A percentile compares a stretch with the other conserved stretches of the same genome.
Conservation (phyloP, 2,113 vertebrate species). For the Phaethon lepturus region DNA sequence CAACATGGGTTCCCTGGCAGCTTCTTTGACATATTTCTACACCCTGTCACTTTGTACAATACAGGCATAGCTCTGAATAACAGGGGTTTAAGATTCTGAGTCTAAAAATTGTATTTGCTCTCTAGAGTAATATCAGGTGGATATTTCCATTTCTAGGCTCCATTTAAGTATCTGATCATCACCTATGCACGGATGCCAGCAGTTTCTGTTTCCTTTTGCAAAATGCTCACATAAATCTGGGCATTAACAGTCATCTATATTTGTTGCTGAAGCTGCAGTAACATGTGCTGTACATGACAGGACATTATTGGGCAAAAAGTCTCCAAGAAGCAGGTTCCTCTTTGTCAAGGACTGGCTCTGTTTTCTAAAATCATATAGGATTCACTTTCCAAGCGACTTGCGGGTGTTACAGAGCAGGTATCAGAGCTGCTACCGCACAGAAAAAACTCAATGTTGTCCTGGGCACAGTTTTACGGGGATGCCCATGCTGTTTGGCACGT, state of each 20-base stretch:
- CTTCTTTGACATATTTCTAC: background rate
- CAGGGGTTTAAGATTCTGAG: background rate
- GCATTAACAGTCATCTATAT: background rate
- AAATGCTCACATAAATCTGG: background rate
- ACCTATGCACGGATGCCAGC: background rate
- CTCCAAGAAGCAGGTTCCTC: background rate
- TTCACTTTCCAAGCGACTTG: background rate
- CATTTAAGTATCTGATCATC: background rate
- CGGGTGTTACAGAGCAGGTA: background rate
- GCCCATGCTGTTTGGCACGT: background rate
- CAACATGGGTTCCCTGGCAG: background rate
- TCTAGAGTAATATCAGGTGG: background rate
- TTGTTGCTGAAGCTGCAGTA: background rate
- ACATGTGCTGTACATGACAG: background rate
- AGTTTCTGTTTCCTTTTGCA: conserved; percentile 21
- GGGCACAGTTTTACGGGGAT: background rate
- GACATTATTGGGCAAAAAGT: background rate
- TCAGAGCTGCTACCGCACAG: background rate
- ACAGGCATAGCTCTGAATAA: background rate
- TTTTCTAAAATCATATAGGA: background rate
- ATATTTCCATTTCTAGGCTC: background rate
- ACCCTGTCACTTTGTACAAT: background rate
- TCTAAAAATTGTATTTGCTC: background rate
- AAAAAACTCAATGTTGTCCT: background rate
- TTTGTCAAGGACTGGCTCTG: background rate